phyloP scores from a whole-genome alignment of 1,140 invertebrate species.

The Tetragnatha versicolor region DNA sequence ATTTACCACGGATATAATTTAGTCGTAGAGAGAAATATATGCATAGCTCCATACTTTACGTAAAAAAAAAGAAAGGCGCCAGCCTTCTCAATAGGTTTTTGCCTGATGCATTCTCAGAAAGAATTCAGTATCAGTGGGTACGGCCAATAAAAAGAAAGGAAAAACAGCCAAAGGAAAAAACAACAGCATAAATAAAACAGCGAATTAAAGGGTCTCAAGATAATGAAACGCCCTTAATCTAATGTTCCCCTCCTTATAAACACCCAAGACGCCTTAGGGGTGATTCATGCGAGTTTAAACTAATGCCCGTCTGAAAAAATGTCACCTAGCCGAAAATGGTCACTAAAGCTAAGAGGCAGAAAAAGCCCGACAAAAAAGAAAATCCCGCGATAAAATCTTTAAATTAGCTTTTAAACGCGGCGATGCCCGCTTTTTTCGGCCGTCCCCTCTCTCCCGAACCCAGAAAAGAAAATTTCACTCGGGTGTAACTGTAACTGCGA shows the following conservation, averaged over 20 bases:
- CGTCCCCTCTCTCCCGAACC: too few relatives aligned
- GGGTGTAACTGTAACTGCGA: constrained; percentile 22
- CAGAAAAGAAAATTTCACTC: constrained; percentile 24
- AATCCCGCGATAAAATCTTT: constrained; percentile 34
- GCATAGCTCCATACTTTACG: too few relatives aligned
- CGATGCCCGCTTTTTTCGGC: constrained; percentile 28
- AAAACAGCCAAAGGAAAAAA: not conserved
- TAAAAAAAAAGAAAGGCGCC: too few relatives aligned
- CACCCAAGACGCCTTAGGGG: constrained; percentile 11
- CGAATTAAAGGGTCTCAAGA: constrained; percentile 33
- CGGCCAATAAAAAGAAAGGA: not conserved
- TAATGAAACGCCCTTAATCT: constrained; percentile 54
- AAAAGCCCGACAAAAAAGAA: not conserved
- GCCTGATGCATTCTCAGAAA: too few relatives aligned
- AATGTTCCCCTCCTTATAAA: constrained; percentile 43
- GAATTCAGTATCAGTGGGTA: too few relatives aligned
- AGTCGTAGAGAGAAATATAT: too few relatives aligned
- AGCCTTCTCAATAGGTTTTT: too few relatives aligned
- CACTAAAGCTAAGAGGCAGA: constrained; percentile 29
- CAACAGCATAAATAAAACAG: not conserved
- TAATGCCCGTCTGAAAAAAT: constrained; percentile 37
- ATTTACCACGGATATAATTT: too few relatives aligned
- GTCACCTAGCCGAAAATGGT: constrained; percentile 48
- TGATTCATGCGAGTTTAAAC: constrained; percentile 45
- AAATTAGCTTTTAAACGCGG: constrained; percentile 54